Evolutionary conservation across 30 jellyfish, hydroid and myxozoan genomes (phyloP), one percentile per base, ranked within the genome.

Genomic region (Aurelia coerulea): DNA sequence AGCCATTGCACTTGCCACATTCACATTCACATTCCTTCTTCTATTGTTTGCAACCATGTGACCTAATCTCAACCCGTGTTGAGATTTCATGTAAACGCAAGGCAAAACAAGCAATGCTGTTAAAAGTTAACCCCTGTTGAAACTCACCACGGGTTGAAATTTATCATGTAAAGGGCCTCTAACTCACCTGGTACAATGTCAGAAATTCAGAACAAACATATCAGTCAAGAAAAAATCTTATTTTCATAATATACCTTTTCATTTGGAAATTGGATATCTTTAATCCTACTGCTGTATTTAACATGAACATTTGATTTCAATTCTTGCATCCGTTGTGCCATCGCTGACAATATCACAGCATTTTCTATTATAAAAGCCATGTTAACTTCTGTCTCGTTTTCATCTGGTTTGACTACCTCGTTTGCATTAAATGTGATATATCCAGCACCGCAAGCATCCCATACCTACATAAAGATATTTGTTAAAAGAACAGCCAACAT

Each of bases 371-470:
- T 93, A 70, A 74, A 88, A 54, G 98, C 97, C 85, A 93, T 74
- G 75, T 85, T 62, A 51, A 59, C 81, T n/a, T 54, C 81, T 13
- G 54, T 53, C n/a, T 68, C 89, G 13, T 66, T 63, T 18, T 77
- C 80, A 59, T 35, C 34, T 9, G 14, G 75, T 42, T 17, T 41
- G 35, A 66, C 79, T 32, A 88, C 62, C 49, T 80, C 97, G 32
- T 83, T 58, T 6, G 98, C 84, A 84, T 93, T 80, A 68, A 93
- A 88, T 13, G 98, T 79, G 10, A 93, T 93, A 64, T 67, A 73
- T 10, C 98, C 98, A 74, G 90, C 86, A 51, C 97, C 94, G 62
- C 98, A 88, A 2, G 95, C 90, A 77, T 93, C 98, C 98, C 98
- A 93, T 2, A 93, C 98, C 98, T 93, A 10, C 12, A 46, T 4